phyloP scores from a whole-genome alignment of 2,797 vertebrate species.

The Holocentrus rufus region DNA sequence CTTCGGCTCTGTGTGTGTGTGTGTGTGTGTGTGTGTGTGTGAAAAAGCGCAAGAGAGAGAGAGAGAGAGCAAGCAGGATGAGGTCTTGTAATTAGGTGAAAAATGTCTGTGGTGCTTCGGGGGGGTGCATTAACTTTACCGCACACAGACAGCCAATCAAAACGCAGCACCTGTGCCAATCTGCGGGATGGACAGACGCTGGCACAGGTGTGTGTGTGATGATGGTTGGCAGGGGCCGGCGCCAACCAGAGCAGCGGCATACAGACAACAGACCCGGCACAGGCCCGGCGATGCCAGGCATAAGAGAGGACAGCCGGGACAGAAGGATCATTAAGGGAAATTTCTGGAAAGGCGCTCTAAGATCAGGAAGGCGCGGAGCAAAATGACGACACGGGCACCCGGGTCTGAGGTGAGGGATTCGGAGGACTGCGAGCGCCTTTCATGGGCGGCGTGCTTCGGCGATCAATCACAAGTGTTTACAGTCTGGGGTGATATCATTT shows the following conservation, averaged over 20 bases:
- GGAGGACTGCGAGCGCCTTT: constrained; percentile 45
- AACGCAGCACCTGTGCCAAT: constrained; percentile 78
- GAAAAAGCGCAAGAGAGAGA: background rate
- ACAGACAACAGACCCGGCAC: constrained; percentile 57
- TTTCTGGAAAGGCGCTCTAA: constrained; percentile 71
- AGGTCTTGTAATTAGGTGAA: constrained; percentile 22
- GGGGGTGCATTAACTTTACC: constrained; percentile 58
- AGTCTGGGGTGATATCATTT: constrained; percentile 60
- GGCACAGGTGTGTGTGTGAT: constrained; percentile 80
- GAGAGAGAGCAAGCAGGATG: background rate
- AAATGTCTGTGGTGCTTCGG: constrained; percentile 32
- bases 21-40: background rate
- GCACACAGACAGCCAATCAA: constrained; percentile 62
- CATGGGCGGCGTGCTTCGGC: constrained; percentile 34
- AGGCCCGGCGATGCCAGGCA: constrained; percentile 58
- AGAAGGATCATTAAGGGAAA: constrained; percentile 69
- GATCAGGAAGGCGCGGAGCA: constrained; percentile 51
- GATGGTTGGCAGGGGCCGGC: constrained; percentile 69
- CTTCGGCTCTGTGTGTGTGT: constrained; percentile 9
- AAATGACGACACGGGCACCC: constrained; percentile 59
- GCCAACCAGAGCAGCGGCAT: constrained; percentile 67
- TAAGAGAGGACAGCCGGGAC: constrained; percentile 56
- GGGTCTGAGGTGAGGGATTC: constrained; percentile 56
- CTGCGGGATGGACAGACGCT: constrained; percentile 78
- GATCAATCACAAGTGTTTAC: constrained; percentile 75